A percentile compares a stretch with the other conserved stretches of the same genome.
phyloP scores from a whole-genome alignment of 1,140 invertebrate genomes.

The Tyrophagus putrescentiae region DNA sequence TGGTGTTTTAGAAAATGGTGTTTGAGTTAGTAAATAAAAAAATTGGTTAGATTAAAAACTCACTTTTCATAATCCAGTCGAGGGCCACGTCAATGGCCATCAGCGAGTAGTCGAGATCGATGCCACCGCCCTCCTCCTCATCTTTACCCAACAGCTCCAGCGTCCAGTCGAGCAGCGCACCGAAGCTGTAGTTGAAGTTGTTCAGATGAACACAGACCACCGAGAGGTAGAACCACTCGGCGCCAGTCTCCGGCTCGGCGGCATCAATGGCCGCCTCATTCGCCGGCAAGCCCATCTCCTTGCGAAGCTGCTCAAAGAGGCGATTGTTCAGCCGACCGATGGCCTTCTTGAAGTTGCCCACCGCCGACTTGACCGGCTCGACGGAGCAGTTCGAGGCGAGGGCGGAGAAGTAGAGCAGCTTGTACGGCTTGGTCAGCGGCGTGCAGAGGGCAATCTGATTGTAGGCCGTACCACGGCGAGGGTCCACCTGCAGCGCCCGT shows the following conservation, averaged over 20 bases:
- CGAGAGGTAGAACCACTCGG: slow-evolving; percentile 23
- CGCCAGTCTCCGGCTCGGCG: background rate
- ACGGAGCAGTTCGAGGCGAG: slow-evolving; percentile 13
- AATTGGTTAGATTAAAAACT: background rate
- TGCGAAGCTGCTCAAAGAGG: background rate
- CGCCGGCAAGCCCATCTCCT: background rate
- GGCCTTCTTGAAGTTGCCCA: slow-evolving; percentile 17
- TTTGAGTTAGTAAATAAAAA: background rate
- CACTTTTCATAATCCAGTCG: slow-evolving; percentile 13
- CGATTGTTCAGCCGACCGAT: slow-evolving; percentile 3
- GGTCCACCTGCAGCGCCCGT: slow-evolving; percentile 20
- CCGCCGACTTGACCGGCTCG: slow-evolving; percentile 18
- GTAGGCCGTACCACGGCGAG: slow-evolving; percentile 21
- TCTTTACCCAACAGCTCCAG: background rate
- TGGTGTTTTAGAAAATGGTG: too few species aligned
- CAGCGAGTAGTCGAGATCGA: background rate
- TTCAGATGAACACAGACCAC: slow-evolving; percentile 22
- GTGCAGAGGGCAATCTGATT: slow-evolving; percentile 23
- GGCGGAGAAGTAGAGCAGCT: slow-evolving; percentile 19
- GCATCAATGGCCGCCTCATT: background rate
- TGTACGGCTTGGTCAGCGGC: slow-evolving; percentile 2
- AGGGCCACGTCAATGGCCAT: slow-evolving; percentile 11
- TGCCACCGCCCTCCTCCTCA: background rate
- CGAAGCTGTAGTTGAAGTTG: slow-evolving; percentile 11
- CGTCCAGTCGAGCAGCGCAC: slow-evolving; percentile 4